These are phyloP conservation scores for Diadumene lineata DNA, from an alignment of 92 coral and sea anemone genomes.

Conservation along the genomic window DNA sequence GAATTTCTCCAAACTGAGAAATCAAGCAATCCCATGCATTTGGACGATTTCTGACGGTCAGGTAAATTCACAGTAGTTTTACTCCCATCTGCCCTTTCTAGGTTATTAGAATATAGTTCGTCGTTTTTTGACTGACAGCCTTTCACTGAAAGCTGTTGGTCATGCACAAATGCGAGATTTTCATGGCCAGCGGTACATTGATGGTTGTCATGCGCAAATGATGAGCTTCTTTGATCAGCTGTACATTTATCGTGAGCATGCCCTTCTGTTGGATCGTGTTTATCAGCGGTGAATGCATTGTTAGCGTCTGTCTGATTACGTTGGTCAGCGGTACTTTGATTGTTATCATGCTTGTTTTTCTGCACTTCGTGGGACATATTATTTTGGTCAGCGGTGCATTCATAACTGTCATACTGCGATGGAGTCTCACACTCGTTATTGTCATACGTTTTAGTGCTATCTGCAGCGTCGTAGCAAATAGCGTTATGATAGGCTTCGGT, in stretches of 20 bases:
- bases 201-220: not conserved
- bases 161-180: not conserved
- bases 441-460: not conserved
- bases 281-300: not conserved
- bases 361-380: no score
- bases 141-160: not conserved
- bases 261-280: not conserved
- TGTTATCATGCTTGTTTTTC: not conserved
- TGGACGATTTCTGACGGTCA: not conserved
- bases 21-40: constrained; percentile 27
- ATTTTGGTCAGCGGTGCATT: not conserved
- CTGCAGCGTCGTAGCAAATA: no score
- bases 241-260: not conserved
- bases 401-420: not conserved
- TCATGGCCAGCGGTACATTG: not conserved
- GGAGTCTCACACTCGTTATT: no score
- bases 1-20: constrained; percentile 60
- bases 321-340: not conserved
- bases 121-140: not conserved
- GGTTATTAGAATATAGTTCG: no score
- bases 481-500: not conserved
- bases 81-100: not conserved
- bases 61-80: not conserved
- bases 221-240: not conserved
- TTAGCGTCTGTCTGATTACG: not conserved